Base-by-base conservation (phyloP, 2,888 invertebrate genomes). In the Cephus sareptanus region DNA sequence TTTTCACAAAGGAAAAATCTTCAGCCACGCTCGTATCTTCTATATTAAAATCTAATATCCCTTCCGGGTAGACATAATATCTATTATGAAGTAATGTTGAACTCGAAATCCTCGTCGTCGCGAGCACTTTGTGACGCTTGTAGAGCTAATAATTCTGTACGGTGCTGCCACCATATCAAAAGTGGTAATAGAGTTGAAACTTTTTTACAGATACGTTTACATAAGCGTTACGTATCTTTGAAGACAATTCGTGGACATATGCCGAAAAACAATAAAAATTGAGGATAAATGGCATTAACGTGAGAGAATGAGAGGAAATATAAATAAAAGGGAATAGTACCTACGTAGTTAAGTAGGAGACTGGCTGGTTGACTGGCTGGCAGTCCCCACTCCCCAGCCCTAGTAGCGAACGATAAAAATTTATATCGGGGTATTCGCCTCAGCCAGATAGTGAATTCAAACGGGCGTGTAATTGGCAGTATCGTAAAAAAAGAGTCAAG, bases 401-500 rank as follows among this genome's bases (percentile, higher is more conserved):
- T 79, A 79, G 76, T 77, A 80, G 82, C 82, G 83, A 79, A 78
- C 84, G 87, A 88, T 89, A 86, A 89, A 91, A 91, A 90, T 90
- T 89, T 90, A 90, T 89, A 89, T 87, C 86, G 82, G 81, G 82
- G 83, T 86, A 83, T 88, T 89, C 86, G 86, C 86, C 82, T 85
- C 85, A 87, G 85, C 86, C 83, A 85, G 88, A 89, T 89, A 90
- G 90, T 90, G 91, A 91, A 91, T 91, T 90, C 90, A 91, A 91
- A 91, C 90, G 89, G 87, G 89, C 91, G 91, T 91, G 90, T 91
- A 91, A 91, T 91, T 91, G 91, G 91, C 88, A 91, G 90, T 91
- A 90, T 91, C 91, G 90, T 91, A 91, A 91, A 91, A 85, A 89
- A 90, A 87, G 85, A 87, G 86, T 86, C 85, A 85, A 85, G 84